phyloP scores from a whole-genome alignment of 2,113 vertebrate genomes.

The rabbit (Oryctolagus cuniculus) region DNA sequence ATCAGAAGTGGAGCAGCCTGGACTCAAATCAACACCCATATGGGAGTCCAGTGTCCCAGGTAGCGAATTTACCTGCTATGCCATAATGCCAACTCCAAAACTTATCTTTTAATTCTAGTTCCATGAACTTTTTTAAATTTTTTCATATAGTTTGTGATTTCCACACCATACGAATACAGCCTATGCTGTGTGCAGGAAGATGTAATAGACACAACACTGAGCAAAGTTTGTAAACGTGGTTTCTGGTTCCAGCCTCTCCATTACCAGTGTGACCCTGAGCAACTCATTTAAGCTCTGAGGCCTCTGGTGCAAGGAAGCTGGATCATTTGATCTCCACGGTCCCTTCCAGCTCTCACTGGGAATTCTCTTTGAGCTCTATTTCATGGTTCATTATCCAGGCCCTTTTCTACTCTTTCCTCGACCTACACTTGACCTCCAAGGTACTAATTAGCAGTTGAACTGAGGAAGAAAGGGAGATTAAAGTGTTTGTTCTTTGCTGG shows the following conservation, averaged over 20 bases:
- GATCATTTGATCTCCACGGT: constrained; percentile 24
- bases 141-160: neutral
- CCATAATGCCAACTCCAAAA: too few species aligned
- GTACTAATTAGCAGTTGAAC: constrained; percentile 64
- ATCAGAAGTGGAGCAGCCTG: too few species aligned
- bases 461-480: constrained; percentile 27
- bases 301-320: neutral
- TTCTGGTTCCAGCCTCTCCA: constrained; percentile 29
- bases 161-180: neutral
- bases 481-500: neutral
- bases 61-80: too few species aligned
- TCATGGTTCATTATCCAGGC: constrained; percentile 2
- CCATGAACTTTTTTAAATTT: too few species aligned
- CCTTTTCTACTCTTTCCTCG: constrained; percentile 43
- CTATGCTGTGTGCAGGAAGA: neutral
- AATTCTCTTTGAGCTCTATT: constrained; percentile 19
- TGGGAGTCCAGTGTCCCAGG: too few species aligned
- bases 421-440: constrained; percentile 36
- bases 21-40: too few species aligned
- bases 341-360: neutral
- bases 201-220: neutral
- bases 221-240: neutral
- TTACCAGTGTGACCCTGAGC: neutral
- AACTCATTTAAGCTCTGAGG: constrained; percentile 18
- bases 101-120: too few species aligned